Percentiles rank a stretch among this genome's conserved stretches.
Conservation (phyloP, 2,888 invertebrate species). For the Caenorhabditis sulstoni region DNA sequence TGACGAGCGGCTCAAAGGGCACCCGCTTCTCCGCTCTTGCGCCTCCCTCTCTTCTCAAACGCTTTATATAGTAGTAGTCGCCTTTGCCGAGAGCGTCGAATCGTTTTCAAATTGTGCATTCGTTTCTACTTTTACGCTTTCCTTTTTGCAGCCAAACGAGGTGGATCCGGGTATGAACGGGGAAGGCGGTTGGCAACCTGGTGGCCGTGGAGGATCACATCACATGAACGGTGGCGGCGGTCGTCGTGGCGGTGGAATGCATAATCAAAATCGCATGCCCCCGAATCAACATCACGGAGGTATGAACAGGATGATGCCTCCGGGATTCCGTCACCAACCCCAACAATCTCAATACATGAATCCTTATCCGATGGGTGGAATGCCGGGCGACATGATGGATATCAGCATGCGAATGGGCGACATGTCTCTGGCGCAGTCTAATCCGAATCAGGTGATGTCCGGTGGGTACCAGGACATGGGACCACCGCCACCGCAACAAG, state of each 20-base stretch:
- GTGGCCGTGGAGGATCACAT: constrained; percentile 53
- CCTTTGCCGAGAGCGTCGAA: no score
- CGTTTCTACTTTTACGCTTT: no score
- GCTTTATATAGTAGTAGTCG: no score
- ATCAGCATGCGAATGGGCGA: constrained; percentile 53
- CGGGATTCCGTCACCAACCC: constrained; percentile 35
- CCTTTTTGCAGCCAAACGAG: constrained; percentile 53
- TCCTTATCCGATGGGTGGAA: constrained; percentile 36
- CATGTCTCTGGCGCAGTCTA: constrained; percentile 34
- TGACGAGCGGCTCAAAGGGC: no score
- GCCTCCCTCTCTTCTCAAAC: no score
- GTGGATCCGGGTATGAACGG: constrained; percentile 63
- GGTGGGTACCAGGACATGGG: constrained; percentile 27
- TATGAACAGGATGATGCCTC: constrained; percentile 55
- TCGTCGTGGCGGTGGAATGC: constrained; percentile 35
- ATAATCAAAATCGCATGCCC: constrained; percentile 41
- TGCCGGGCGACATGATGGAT: constrained; percentile 51
- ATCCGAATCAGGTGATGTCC: constrained; percentile 20
- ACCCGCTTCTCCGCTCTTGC: no score
- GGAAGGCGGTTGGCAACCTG: constrained; percentile 58
- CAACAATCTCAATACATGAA: constrained; percentile 39
- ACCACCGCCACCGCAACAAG: constrained; percentile 15
- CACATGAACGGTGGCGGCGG: constrained; percentile 52
- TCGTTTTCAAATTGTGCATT: neutral
- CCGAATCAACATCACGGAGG: constrained; percentile 41